Base-by-base conservation (phyloP, 2,113 vertebrate genomes). In the Fregata magnificens region DNA sequence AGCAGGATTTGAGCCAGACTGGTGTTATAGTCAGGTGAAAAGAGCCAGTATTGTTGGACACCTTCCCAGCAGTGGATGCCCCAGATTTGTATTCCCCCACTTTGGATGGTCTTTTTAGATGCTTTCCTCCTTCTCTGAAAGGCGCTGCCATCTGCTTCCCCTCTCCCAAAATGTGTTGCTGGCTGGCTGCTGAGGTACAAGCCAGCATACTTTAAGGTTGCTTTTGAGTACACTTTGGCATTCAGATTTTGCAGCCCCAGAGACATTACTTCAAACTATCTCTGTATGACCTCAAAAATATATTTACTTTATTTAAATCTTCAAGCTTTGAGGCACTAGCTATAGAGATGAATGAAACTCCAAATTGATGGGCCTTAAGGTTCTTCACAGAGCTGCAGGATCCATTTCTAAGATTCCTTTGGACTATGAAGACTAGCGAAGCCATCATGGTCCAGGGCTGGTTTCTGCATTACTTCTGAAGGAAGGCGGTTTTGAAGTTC, bases 1-100 rank as follows among this genome's bases (percentile, higher is more conserved):
- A 56, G 70, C 45, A 71, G 47, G 16, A 82, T 63, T 73, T 62
- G 71, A 79, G 61, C 38, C 62, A 62, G 49, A 13, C 22, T 38
- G 10, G 16, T 61, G 47, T 21, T 72, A 22, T 2, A 49, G 38
- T 58, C 67, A 69, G 1, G 45, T 70, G 53, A 34, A 65, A 66
- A 73, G 18, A 61, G 1, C 3, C 0, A 0, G 11, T 73, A 11
- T 3, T 84, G 25, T 38, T 53, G 74, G 70, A 40, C 28, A 40
- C 61, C 38, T 90, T 74, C 36, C 53, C 19, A 38, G 28, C 26
- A 62, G 55, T 11, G 6, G 12, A 22, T 85, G 34, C 61, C 82
- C 61, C 70, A n/a, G 45, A 62, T 62, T 47, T 78, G 28, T 71
- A 16, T 66, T 61, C 21, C 6, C 6, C 14, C 6, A 6, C 4